phyloP scores from a whole-genome alignment of 2,888 invertebrate genomes.

The Druceiella hillmani region DNA sequence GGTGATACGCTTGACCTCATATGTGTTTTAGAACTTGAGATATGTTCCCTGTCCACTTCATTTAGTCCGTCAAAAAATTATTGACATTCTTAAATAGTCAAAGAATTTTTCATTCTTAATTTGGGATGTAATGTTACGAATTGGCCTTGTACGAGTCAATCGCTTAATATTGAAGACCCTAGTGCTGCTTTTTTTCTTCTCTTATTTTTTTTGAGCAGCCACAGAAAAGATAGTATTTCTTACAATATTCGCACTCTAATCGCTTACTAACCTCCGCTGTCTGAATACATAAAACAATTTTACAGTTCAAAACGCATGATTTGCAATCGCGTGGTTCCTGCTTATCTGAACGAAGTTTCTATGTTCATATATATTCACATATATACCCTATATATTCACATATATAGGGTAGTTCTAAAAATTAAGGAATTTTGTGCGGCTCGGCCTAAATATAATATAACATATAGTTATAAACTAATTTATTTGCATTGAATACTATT shows the following conservation, averaged over 20 bases:
- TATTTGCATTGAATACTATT: too few relatives aligned
- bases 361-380: too few relatives aligned
- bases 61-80: conserved; percentile 28
- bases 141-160: conserved; percentile 24
- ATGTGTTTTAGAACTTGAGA: conserved; percentile 22
- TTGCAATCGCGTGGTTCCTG: conserved; percentile 3
- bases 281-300: conserved; percentile 17
- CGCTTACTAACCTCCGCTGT: conserved; percentile 22
- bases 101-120: conserved; percentile 27
- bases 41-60: conserved; percentile 26
- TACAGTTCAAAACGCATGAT: conserved; percentile 19
- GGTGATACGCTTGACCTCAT: conserved; percentile 23
- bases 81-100: conserved; percentile 28
- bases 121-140: conserved; percentile 28
- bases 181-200: conserved; percentile 21
- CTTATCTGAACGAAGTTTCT: too few relatives aligned
- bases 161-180: conserved; percentile 21
- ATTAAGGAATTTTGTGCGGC: too few relatives aligned
- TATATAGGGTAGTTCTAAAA: too few relatives aligned
- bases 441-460: too few relatives aligned
- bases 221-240: conserved; percentile 18
- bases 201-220: conserved; percentile 24
- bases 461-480: too few relatives aligned
- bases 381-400: too few relatives aligned
- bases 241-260: conserved; percentile 26